Evolutionary conservation across 1,140 invertebrate genomes (phyloP).

Genomic region (Bombus terrestris): DNA sequence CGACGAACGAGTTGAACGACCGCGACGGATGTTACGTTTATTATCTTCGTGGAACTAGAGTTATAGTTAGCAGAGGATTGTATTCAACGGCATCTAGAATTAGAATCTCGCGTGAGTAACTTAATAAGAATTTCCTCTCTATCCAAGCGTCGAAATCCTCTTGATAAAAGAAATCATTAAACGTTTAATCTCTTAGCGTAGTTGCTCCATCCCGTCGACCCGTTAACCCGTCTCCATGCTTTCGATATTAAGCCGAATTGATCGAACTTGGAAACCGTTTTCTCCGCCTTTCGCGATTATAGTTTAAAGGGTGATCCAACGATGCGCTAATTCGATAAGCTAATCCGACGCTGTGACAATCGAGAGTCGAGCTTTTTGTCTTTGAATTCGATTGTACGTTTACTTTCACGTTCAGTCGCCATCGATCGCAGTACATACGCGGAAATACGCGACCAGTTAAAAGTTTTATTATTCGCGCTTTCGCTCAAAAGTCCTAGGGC

Average conservation of each 20-base stretch:
- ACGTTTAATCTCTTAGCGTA: background rate
- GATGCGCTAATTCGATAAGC: slow-evolving; percentile 48
- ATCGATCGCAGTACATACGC: background rate
- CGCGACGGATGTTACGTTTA: slow-evolving; percentile 32
- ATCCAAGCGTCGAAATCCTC: background rate
- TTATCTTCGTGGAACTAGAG: slow-evolving; percentile 48
- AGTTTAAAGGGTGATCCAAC: slow-evolving; percentile 6
- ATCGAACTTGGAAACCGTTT: slow-evolving; percentile 13
- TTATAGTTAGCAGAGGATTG: slow-evolving; percentile 27
- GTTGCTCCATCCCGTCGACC: background rate
- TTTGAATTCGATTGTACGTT: background rate
- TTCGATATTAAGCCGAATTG: slow-evolving; percentile 23
- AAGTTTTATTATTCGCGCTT: background rate
- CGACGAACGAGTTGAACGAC: slow-evolving; percentile 40
- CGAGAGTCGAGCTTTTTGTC: background rate
- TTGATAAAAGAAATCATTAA: background rate
- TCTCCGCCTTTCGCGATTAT: background rate
- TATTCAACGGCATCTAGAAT: slow-evolving; percentile 29
- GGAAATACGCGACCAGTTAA: background rate
- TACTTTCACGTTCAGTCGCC: background rate
- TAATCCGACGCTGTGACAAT: slow-evolving; percentile 7
- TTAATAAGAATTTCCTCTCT: background rate
- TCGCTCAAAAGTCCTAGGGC: background rate
- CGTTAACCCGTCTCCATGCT: background rate
- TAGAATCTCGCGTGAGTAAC: slow-evolving; percentile 9